Percentiles rank a stretch among this genome's conserved stretches.
Evolutionary conservation across 2,888 invertebrate species (phyloP).

Genomic region (Caenorhabditis sp.): DNA sequence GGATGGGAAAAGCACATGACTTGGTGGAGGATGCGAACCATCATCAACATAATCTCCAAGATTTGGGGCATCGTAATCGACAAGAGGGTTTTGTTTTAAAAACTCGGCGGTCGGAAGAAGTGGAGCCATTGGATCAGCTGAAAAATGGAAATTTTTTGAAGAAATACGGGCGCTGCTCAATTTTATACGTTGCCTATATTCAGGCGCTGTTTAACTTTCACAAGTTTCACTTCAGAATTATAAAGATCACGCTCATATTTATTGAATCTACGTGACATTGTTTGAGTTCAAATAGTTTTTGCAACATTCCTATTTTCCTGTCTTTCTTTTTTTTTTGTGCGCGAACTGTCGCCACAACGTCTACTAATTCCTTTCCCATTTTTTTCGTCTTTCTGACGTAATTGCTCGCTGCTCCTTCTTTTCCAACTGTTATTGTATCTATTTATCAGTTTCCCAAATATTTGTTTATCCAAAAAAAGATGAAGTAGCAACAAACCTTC

Average conservation of each 20-base stretch:
- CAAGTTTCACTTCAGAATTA: too few species aligned
- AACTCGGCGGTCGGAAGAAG: constrained; percentile 57
- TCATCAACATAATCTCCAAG: constrained; percentile 43
- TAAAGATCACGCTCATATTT: too few species aligned
- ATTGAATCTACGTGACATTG: not conserved
- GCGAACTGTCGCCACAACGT: constrained; percentile 8
- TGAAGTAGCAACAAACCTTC: constrained; percentile 21
- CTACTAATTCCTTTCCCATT: too few species aligned
- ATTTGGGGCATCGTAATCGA: constrained; percentile 60
- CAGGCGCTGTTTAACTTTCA: too few species aligned
- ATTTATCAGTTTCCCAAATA: not conserved
- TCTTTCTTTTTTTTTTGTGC: not conserved
- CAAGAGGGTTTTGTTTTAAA: constrained; percentile 61
- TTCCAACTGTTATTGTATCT: not conserved
- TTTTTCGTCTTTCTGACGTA: constrained; percentile 40
- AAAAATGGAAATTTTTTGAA: too few species aligned
- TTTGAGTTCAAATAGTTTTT: not conserved
- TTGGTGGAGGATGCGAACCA: constrained; percentile 46
- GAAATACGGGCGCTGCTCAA: too few species aligned
- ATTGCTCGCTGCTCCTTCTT: constrained; percentile 37
- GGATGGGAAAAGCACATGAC: constrained; percentile 50
- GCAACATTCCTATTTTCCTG: too few species aligned
- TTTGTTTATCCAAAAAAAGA: constrained; percentile 2
- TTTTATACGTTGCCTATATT: too few species aligned
- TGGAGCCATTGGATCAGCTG: constrained; percentile 56